A percentile compares a stretch with the other conserved stretches of the same genome.
Conservation (phyloP, 1,140 invertebrate genomes). For the Rhizoglyphus robini region DNA sequence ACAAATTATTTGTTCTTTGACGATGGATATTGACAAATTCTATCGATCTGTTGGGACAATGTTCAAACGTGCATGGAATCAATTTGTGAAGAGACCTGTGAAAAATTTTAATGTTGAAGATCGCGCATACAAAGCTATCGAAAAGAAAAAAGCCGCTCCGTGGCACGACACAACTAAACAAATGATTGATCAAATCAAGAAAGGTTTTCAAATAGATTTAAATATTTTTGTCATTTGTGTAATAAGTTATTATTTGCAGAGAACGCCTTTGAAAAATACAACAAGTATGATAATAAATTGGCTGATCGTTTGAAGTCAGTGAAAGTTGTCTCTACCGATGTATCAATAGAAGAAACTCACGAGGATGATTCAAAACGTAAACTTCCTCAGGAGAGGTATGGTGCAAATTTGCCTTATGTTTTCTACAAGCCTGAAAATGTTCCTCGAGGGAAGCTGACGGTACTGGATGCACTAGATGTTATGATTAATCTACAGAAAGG, state of each 20-base stretch:
- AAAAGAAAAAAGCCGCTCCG: neutral
- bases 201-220: neutral
- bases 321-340: neutral
- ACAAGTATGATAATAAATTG: neutral
- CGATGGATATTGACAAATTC: slow-evolving; percentile 7
- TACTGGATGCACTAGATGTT: neutral
- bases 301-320: neutral
- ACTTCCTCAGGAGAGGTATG: neutral
- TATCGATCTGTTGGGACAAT: neutral
- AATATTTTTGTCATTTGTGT: neutral
- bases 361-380: neutral
- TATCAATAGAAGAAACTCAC: no score
- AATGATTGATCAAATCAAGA: neutral
- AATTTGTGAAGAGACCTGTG: neutral
- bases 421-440: neutral
- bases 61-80: neutral
- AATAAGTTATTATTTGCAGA: no score
- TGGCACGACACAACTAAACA: neutral
- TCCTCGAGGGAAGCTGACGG: neutral
- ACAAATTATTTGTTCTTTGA: no score
- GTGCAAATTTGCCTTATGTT: neutral
- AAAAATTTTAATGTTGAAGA: slow-evolving; percentile 4
- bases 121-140: neutral
- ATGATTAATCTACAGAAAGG: neutral
- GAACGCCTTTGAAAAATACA: neutral